Conservation (phyloP, 1,140 invertebrate species). For the Charaxes varanes region DNA sequence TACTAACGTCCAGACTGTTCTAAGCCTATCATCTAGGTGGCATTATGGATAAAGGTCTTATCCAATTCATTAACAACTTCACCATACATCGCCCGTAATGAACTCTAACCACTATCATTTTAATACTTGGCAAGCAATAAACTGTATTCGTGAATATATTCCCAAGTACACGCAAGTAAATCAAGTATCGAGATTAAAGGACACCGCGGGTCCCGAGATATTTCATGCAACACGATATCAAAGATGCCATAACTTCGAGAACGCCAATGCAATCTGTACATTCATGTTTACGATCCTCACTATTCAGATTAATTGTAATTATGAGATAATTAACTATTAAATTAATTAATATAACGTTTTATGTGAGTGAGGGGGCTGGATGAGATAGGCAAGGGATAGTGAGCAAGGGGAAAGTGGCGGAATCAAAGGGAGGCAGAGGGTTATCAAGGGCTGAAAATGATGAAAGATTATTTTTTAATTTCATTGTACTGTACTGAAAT, state of each 20-base stretch:
- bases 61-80: conserved; percentile 16
- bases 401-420: too few species aligned
- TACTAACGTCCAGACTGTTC: not conserved
- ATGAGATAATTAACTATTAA: too few species aligned
- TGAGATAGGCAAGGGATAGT: too few species aligned
- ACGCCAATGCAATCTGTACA: conserved; percentile 40
- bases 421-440: too few species aligned
- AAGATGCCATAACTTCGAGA: conserved; percentile 30
- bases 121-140: conserved; percentile 15
- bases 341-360: too few species aligned
- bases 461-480: too few species aligned
- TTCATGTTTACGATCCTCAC: too few species aligned
- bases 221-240: conserved; percentile 21
- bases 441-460: too few species aligned
- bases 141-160: conserved; percentile 14
- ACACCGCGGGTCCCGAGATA: conserved; percentile 20
- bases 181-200: conserved; percentile 16
- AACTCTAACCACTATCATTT: conserved; percentile 13
- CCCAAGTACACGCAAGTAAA: conserved; percentile 5
- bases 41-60: conserved; percentile 2
- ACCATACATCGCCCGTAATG: conserved; percentile 14
- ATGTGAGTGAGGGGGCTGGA: too few species aligned
- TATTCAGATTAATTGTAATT: too few species aligned
- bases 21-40: not conserved
- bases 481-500: too few species aligned